Conservation (phyloP, 2,797 vertebrate species). For the Gymnothorax reevesii region DNA sequence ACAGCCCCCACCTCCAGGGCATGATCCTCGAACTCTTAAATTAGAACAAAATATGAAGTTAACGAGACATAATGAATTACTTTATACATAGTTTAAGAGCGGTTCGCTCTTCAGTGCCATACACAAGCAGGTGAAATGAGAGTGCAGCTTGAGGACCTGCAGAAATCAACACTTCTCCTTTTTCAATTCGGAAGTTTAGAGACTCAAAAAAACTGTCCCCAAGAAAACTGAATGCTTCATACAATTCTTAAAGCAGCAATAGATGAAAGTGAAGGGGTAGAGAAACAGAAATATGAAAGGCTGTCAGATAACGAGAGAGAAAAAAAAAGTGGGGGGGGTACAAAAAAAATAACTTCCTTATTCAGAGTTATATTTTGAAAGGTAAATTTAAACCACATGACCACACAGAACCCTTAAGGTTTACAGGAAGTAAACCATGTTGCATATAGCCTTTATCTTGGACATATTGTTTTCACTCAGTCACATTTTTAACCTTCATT, state of each 20-base stretch:
- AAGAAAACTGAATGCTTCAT: neutral
- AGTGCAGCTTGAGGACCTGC: neutral
- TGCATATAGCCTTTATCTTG: neutral
- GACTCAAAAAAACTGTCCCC: neutral
- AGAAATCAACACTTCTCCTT: neutral
- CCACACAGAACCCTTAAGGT: neutral
- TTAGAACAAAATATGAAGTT: neutral
- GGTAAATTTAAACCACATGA: neutral
- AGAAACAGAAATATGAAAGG: neutral
- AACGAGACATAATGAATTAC: neutral
- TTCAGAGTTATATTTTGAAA: neutral
- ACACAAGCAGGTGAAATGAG: neutral
- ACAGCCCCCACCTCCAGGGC: neutral
- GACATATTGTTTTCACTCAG: neutral
- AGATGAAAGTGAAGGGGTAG: slow-evolving; percentile 8
- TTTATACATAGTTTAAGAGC: neutral
- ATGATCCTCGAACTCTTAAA: neutral
- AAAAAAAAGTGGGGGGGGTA: neutral
- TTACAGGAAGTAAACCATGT: neutral
- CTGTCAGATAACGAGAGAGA: slow-evolving; percentile 11
- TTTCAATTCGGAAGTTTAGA: neutral
- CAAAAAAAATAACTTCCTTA: neutral
- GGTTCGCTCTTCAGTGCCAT: neutral
- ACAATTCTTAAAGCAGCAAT: neutral
- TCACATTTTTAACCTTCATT: neutral